phyloP scores from a whole-genome alignment of 2,797 vertebrate genomes.

The Gobionotothen gibberifrons region DNA sequence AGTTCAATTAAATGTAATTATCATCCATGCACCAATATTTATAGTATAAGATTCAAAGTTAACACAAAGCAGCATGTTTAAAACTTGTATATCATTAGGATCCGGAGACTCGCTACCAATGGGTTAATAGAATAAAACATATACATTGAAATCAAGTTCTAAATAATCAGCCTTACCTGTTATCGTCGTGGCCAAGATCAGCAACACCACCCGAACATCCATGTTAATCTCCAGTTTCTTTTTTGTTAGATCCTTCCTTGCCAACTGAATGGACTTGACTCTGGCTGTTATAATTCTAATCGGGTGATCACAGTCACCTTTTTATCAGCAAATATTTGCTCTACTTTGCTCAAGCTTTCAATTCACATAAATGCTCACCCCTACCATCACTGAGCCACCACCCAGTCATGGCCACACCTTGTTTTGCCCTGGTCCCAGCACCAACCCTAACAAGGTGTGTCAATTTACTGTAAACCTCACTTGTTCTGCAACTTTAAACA shows the following conservation, averaged over 20 bases:
- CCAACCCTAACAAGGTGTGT: conserved; percentile 43
- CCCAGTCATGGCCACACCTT: conserved; percentile 59
- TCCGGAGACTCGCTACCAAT: neutral
- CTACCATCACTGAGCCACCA: conserved; percentile 6
- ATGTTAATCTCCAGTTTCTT: conserved; percentile 34
- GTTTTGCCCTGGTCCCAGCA: conserved; percentile 59
- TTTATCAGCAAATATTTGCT: conserved; percentile 66
- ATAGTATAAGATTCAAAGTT: neutral
- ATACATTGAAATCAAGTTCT: neutral
- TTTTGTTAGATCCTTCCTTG: neutral
- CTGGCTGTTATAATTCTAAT: conserved; percentile 19
- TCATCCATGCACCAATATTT: neutral
- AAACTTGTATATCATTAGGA: neutral
- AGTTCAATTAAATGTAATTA: neutral
- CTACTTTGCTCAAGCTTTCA: conserved; percentile 26
- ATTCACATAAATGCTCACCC: conserved; percentile 35
- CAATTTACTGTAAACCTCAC: conserved; percentile 72
- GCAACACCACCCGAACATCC: conserved; percentile 31
- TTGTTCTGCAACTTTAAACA: conserved; percentile 2
- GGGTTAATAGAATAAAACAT: neutral
- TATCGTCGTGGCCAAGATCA: conserved; percentile 46
- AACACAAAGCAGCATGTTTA: neutral
- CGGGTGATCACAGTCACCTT: neutral
- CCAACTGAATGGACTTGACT: neutral
- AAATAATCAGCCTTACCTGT: conserved; percentile 56